Conservation (phyloP, 1,140 invertebrate genomes). For the Diuraphis noxia region DNA sequence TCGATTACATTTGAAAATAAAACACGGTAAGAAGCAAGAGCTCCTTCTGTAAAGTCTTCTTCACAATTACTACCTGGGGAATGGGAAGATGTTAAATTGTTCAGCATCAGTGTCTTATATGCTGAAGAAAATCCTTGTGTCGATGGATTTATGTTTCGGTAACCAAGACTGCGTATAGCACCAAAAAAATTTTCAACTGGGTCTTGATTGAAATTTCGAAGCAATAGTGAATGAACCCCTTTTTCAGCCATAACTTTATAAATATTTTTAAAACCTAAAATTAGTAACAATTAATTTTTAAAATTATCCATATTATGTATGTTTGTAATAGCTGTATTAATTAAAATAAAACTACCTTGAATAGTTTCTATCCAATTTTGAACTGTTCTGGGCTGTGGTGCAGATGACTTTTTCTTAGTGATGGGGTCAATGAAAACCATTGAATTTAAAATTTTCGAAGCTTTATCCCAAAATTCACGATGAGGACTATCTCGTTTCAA, state of each 20-base stretch:
- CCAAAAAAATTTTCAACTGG: constrained; percentile 53
- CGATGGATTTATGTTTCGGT: constrained; percentile 36
- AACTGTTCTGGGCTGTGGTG: neutral
- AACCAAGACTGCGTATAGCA: constrained; percentile 29
- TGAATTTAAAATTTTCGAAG: neutral
- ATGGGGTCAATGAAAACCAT: neutral
- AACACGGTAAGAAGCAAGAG: neutral
- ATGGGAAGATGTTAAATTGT: constrained; percentile 26
- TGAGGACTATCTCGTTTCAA: neutral
- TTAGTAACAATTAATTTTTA: neutral
- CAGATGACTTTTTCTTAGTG: neutral
- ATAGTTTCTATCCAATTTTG: neutral
- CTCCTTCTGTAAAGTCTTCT: neutral
- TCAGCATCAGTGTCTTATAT: neutral
- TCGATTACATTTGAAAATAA: neutral
- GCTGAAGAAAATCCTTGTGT: neutral
- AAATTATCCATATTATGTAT: no score
- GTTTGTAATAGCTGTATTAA: neutral
- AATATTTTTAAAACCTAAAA: neutral
- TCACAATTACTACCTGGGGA: neutral
- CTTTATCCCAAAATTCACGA: neutral
- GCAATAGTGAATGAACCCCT: constrained; percentile 36
- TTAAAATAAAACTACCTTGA: neutral
- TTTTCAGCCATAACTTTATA: neutral
- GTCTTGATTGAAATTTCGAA: constrained; percentile 21